Evolutionary conservation across 2,797 vertebrate species (phyloP).

Genomic region (Heterohyrax brucei): DNA sequence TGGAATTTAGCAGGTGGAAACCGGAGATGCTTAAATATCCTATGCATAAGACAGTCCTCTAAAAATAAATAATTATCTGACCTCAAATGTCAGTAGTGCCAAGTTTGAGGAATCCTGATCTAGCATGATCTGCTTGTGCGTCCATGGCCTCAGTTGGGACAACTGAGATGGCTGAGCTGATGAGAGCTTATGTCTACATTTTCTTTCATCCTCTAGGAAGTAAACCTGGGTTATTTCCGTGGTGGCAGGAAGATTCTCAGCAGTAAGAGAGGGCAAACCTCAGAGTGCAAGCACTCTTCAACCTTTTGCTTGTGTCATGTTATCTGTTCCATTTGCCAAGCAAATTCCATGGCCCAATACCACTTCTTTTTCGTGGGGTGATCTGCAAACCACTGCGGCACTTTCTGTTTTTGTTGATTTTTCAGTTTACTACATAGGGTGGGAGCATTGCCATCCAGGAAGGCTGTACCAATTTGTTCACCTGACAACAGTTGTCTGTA

Average conservation of each 20-base stretch:
- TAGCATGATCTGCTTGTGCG: neutral
- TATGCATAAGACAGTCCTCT: neutral
- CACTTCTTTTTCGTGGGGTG: neutral
- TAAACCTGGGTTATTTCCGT: neutral
- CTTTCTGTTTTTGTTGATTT: neutral
- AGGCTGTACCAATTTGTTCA: neutral
- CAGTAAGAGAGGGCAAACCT: neutral
- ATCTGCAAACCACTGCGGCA: neutral
- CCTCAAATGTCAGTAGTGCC: neutral
- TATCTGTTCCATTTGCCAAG: constrained; percentile 2
- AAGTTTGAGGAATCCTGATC: neutral
- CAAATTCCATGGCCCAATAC: neutral
- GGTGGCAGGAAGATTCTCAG: neutral
- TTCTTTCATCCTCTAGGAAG: neutral
- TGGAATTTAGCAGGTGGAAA: neutral
- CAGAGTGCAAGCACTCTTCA: neutral
- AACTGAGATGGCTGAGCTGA: neutral
- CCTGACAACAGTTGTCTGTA: neutral
- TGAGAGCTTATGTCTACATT: neutral
- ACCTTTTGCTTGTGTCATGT: neutral
- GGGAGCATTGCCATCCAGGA: neutral
- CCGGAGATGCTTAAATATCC: neutral
- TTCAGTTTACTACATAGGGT: neutral
- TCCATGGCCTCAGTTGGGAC: neutral
- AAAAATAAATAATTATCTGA: neutral